Percentiles rank a stretch among this genome's conserved stretches.
Conservation (phyloP, 2,888 invertebrate species). For the Diarsia brunnea region DNA sequence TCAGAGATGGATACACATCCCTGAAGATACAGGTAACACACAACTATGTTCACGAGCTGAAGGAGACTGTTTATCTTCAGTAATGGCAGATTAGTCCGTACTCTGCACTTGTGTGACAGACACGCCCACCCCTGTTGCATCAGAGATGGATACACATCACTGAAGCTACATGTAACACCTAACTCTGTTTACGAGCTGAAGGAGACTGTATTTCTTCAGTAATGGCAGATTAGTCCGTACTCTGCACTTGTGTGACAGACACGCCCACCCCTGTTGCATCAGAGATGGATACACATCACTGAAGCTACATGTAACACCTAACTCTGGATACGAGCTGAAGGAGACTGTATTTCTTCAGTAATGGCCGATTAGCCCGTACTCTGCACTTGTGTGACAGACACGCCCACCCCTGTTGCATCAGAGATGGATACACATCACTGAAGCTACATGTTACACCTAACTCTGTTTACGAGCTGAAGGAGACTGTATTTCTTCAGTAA, state of each 20-base stretch:
- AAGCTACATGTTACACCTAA: background rate
- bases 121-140: background rate
- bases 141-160: background rate
- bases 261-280: background rate
- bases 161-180: background rate
- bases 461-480: too few species aligned
- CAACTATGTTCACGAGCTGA: too few species aligned
- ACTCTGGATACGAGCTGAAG: too few species aligned
- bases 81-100: background rate
- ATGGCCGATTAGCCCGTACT: background rate
- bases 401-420: too few species aligned
- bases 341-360: too few species aligned
- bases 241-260: background rate
- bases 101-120: background rate
- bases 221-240: background rate
- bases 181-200: too few species aligned
- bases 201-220: too few species aligned
- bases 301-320: background rate
- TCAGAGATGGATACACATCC: background rate
- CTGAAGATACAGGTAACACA: background rate
- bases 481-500: too few species aligned
- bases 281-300: background rate
- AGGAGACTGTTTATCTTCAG: too few species aligned
- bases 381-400: background rate
- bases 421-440: background rate